Evolutionary conservation across 2,888 invertebrate species (phyloP).

Genomic region (Cryptosula pallasiana): DNA sequence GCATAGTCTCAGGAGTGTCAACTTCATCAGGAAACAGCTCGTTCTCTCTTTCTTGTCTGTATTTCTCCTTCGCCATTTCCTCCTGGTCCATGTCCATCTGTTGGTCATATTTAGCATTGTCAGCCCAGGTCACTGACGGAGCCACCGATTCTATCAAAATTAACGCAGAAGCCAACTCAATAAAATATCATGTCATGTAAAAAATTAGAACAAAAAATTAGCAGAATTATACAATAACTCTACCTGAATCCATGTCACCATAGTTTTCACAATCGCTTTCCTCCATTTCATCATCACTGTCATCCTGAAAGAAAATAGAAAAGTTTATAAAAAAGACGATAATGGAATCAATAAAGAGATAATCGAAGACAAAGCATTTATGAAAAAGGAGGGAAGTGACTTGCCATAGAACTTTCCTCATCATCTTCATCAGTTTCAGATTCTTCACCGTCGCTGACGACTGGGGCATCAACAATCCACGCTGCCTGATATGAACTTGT

Average conservation of each 20-base stretch:
- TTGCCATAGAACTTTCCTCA: constrained; percentile 34
- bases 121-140: constrained; percentile 27
- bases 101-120: constrained; percentile 60
- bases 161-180: no score
- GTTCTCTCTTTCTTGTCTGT: constrained; percentile 62
- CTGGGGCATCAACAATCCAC: constrained; percentile 57
- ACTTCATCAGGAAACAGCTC: constrained; percentile 93
- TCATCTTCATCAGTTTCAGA: constrained; percentile 54
- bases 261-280: constrained; percentile 56
- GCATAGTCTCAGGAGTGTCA: constrained; percentile 81
- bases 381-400: no score
- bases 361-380: no score
- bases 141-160: constrained; percentile 31
- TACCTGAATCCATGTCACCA: constrained; percentile 53
- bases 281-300: constrained; percentile 26
- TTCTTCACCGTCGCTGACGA: constrained; percentile 50
- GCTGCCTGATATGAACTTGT: constrained; percentile 96
- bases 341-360: no score
- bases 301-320: no score
- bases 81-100: constrained; percentile 72
- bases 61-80: constrained; percentile 60
- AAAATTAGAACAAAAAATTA: no score
- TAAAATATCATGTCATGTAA: no score
- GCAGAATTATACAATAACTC: no score
- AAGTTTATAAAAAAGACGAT: no score